Percentiles rank a stretch among this genome's conserved stretches.
phyloP scores from a whole-genome alignment of 2,113 vertebrate genomes.

The Triplophysa siluroides region DNA sequence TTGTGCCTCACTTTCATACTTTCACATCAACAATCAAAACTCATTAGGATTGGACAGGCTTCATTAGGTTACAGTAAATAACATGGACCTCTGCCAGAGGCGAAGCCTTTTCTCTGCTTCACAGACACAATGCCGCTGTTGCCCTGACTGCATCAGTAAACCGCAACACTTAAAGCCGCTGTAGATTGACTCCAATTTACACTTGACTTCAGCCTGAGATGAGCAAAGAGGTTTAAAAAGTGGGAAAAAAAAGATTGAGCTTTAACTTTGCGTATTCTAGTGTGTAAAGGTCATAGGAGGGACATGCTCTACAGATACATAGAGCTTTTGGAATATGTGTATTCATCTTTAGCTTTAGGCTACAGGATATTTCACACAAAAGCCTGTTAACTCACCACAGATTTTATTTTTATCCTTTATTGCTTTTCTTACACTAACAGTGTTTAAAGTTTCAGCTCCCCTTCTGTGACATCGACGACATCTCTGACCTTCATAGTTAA shows the following conservation, averaged over 20 bases:
- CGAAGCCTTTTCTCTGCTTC: background rate
- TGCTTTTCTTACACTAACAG: background rate
- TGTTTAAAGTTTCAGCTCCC: background rate
- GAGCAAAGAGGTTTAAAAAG: background rate
- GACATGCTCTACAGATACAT: background rate
- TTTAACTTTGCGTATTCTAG: background rate
- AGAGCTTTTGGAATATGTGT: background rate
- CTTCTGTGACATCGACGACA: slow-evolving; percentile 8
- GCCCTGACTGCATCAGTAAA: slow-evolving; percentile 1
- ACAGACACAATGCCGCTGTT: background rate
- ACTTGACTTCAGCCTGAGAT: background rate
- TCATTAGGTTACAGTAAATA: slow-evolving; percentile 49
- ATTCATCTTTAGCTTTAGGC: slow-evolving; percentile 6
- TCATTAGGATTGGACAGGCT: slow-evolving; percentile 32
- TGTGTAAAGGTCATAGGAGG: slow-evolving; percentile 2
- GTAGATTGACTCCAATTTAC: slow-evolving; percentile 9
- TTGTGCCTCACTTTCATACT: background rate
- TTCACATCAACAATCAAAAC: slow-evolving; percentile 46
- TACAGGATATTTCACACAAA: slow-evolving; percentile 18
- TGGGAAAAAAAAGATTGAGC: background rate
- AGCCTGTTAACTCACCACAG: background rate
- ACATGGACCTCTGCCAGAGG: slow-evolving; percentile 40
- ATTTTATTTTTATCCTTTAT: slow-evolving; percentile 1
- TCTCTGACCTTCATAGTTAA: slow-evolving; percentile 16
- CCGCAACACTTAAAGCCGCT: slow-evolving; percentile 17